These are phyloP conservation scores for Lates calcarifer DNA, from an alignment of 2,113 vertebrate genomes.

Conservation along the genomic window DNA sequence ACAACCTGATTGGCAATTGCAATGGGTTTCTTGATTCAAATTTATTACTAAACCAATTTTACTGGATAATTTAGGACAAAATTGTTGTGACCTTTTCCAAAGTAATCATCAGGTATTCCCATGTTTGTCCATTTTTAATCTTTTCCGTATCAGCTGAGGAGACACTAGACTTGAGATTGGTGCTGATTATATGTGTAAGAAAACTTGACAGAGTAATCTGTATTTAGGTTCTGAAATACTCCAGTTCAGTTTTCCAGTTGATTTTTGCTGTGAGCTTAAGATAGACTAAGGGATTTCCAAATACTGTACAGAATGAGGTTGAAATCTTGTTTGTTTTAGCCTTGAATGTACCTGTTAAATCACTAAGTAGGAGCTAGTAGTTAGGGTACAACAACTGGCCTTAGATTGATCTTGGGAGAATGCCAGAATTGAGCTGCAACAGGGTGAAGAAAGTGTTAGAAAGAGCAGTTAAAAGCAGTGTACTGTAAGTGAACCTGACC, in stretches of 20 bases:
- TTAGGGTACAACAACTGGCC: background rate
- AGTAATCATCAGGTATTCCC: background rate
- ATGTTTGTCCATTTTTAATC: background rate
- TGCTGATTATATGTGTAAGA: background rate
- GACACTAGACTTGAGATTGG: background rate
- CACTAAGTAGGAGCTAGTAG: background rate
- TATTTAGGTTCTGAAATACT: background rate
- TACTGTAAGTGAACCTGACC: slow-evolving; percentile 7
- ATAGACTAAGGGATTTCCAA: background rate
- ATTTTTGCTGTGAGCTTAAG: background rate
- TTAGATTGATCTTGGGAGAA: slow-evolving; percentile 6
- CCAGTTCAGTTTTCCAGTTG: background rate
- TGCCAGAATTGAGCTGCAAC: slow-evolving; percentile 22
- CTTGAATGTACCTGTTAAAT: background rate
- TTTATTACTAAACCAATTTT: background rate
- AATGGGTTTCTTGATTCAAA: background rate
- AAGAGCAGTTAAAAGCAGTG: slow-evolving; percentile 21
- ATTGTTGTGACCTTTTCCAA: background rate
- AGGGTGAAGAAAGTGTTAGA: background rate
- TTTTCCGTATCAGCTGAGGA: background rate
- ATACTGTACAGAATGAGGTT: background rate
- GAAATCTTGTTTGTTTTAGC: slow-evolving; percentile 7
- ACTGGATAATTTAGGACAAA: background rate
- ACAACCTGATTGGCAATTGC: background rate
- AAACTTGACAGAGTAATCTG: background rate